phyloP scores from a whole-genome alignment of 1,140 invertebrate species.

The Capitella teleta region DNA sequence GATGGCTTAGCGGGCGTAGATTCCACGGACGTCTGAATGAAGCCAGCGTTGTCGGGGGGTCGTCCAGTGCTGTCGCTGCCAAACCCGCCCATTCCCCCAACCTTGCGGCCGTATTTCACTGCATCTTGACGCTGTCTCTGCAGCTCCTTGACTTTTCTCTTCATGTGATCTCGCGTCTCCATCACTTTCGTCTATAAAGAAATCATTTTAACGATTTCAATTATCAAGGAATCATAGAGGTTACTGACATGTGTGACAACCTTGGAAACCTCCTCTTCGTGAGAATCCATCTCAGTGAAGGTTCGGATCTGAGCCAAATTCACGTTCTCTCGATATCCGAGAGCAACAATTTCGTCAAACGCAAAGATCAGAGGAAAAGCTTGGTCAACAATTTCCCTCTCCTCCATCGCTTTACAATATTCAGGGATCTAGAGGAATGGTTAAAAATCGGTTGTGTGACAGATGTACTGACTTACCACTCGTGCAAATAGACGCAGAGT shows the following conservation, averaged over 20 bases:
- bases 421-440: conserved; percentile 67
- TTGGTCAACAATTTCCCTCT: conserved; percentile 88
- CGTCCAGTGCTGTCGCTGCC: no score
- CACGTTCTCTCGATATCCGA: conserved; percentile 96
- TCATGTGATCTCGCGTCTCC: conserved; percentile 94
- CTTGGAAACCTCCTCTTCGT: conserved; percentile 96
- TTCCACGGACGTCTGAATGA: no score
- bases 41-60: not conserved
- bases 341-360: conserved; percentile 97
- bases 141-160: conserved; percentile 88
- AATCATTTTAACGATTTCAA: no score
- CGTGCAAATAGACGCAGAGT: conserved; percentile 89
- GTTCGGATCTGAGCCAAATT: conserved; percentile 96
- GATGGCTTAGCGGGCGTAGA: conserved; percentile 22
- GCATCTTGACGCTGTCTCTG: conserved; percentile 55
- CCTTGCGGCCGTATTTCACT: conserved; percentile 64
- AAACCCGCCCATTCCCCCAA: conserved; percentile 30
- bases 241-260: conserved; percentile 72
- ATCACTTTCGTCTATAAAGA: conserved; percentile 78
- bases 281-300: conserved; percentile 99
- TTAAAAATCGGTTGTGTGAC: not conserved
- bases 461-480: conserved; percentile 63
- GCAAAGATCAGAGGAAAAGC: conserved; percentile 97
- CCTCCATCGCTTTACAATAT: conserved; percentile 81
- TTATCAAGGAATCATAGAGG: not conserved